Base-by-base conservation (phyloP, 2,113 vertebrate species). In the Addax nasomaculatus region DNA sequence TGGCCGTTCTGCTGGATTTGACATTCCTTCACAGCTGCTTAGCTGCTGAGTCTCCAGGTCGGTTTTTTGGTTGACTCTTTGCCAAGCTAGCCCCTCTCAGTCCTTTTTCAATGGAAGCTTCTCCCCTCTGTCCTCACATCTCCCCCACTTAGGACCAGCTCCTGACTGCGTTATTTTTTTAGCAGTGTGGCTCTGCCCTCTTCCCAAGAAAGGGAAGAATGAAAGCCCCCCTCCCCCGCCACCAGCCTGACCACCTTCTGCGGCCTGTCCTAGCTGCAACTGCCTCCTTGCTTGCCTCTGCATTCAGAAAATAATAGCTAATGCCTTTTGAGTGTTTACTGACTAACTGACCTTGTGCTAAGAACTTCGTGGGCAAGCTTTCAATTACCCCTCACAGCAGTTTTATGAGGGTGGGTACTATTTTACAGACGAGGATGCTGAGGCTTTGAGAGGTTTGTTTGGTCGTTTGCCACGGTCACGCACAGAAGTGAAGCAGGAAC, bases 31-130 rank as follows among this genome's bases (percentile, higher is more conserved):
- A 33, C 95, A 95, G 96, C 94, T 94, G 89, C 94, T 70, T 73
- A 86, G 90, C 97, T 90, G 95, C 92, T 95, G 97, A 95, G 33
- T 94, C 94, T 96, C 95, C 91, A 95, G 85, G 90, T 96, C 88
- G 55, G 64, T 97, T 97, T 98, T 93, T 94, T 89, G 93, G 94
- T 89, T 33, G 57, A 81, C 49, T 92, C 85, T 96, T 97, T 67
- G 70, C 85, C 0, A 23, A 43, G 76, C 49, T 49, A 92, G 95
- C 57, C 51, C 43, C 7, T n/a, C 89, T 76, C 60, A 51, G 30
- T 33, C 86, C 85, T 93, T 95, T 97, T 90, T 47, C 79, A 89
- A 88, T 11, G 16, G 80, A 73, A 86, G 49, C 90, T 89, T 95
- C 94, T 70, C 83, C 85, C 80, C 51, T n/a, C 90, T 25, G 62